Percentiles rank a stretch among this genome's conserved stretches.
Evolutionary conservation across 2,797 vertebrate species (phyloP).

Genomic region (Paguma larvata): DNA sequence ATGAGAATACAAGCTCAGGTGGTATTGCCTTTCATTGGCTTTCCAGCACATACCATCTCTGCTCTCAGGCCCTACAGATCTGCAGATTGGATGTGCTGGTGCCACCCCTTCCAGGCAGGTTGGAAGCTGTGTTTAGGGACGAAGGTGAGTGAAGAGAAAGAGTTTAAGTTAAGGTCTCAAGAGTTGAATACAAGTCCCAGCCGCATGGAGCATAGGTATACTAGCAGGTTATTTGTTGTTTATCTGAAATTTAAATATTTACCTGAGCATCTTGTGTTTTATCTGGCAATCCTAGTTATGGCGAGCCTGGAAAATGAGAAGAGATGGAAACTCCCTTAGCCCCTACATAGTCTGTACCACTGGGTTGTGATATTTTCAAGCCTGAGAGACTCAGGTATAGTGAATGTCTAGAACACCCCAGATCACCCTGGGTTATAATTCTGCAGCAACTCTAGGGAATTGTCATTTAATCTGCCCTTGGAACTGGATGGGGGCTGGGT

Average conservation of each 20-base stretch:
- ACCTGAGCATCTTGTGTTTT: not conserved
- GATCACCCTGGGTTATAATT: not conserved
- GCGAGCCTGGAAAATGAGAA: not conserved
- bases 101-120: not conserved
- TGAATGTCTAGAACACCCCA: not conserved
- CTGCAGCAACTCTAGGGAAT: not conserved
- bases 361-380: not conserved
- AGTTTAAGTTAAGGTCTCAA: not conserved
- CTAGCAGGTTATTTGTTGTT: not conserved
- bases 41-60: not conserved
- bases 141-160: not conserved
- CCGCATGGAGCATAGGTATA: not conserved
- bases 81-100: not conserved
- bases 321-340: rapidly evolving
- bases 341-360: not conserved
- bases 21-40: rapidly evolving
- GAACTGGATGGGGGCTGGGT: not conserved
- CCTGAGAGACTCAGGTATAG: not conserved
- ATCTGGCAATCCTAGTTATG: not conserved
- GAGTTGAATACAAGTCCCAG: not conserved
- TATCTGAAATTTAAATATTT: not conserved
- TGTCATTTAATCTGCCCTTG: not conserved
- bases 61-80: not conserved
- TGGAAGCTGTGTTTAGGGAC: not conserved
- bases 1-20: not conserved